phyloP scores from a whole-genome alignment of 2,888 invertebrate species.

The Melolontha melolontha region DNA sequence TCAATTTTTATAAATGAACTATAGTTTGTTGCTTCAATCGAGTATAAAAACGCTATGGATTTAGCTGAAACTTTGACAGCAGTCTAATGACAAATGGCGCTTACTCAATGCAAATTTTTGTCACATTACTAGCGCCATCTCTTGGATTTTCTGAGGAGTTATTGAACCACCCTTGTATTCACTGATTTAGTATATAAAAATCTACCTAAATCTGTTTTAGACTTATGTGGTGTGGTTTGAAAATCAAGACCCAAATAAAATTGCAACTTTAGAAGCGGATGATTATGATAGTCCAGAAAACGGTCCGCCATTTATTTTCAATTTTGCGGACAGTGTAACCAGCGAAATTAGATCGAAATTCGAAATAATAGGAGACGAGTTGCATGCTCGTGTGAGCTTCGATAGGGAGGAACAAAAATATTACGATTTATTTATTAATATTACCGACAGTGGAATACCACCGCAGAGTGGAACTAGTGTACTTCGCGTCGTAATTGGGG shows the following conservation, averaged over 20 bases:
- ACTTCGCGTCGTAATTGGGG: constrained; percentile 91
- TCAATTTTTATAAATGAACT: no score
- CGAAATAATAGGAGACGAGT: constrained; percentile 73
- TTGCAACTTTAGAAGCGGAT: constrained; percentile 73
- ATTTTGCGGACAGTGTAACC: constrained; percentile 74
- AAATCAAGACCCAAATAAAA: constrained; percentile 77
- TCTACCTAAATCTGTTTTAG: constrained; percentile 56
- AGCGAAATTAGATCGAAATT: constrained; percentile 80
- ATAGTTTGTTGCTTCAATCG: no score
- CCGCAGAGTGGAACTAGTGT: constrained; percentile 82
- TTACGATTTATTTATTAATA: constrained; percentile 88
- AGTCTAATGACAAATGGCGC: no score
- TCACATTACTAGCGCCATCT: no score
- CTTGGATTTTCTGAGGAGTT: no score
- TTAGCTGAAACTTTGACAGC: no score
- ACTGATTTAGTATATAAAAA: no score
- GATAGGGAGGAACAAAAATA: constrained; percentile 90
- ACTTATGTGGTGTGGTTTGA: constrained; percentile 87
- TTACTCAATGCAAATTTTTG: no score
- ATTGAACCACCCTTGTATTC: no score
- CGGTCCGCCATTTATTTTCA: constrained; percentile 87
- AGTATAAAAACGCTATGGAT: no score
- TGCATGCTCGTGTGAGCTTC: constrained; percentile 81
- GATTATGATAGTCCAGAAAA: constrained; percentile 87
- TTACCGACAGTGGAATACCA: constrained; percentile 87